Percentiles rank a stretch among this genome's conserved stretches.
Conservation (phyloP, 1,140 invertebrate species). For the Danaus melanippus region DNA sequence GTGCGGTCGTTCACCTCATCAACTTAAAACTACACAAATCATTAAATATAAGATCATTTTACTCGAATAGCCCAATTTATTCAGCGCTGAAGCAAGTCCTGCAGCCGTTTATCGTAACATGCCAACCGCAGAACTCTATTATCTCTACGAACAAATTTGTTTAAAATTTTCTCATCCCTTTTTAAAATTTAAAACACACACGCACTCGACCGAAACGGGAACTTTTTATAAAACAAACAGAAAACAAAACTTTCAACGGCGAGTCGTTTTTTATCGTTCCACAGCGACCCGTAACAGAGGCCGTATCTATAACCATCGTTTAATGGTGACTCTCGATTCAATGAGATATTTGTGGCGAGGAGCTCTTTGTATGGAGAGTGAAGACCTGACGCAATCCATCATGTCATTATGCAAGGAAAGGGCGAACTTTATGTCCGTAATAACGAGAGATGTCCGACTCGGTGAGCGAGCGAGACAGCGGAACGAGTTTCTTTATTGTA, state of each 20-base stretch:
- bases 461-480: constrained; percentile 54
- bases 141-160: constrained; percentile 59
- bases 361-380: constrained; percentile 59
- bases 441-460: constrained; percentile 69
- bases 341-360: constrained; percentile 8
- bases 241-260: constrained; percentile 1
- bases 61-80: constrained; percentile 10
- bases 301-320: too few relatives aligned
- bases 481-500: constrained; percentile 62
- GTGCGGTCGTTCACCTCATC: too few relatives aligned
- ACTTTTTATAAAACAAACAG: constrained; percentile 11
- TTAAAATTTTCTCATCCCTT: constrained; percentile 51
- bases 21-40: too few relatives aligned
- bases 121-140: constrained; percentile 61
- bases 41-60: too few relatives aligned
- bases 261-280: too few relatives aligned
- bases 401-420: constrained; percentile 71
- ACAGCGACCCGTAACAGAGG: too few relatives aligned
- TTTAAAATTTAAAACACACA: constrained; percentile 37
- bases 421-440: constrained; percentile 70
- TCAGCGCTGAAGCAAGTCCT: constrained; percentile 38
- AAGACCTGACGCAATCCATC: constrained; percentile 59
- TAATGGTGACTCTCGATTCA: too few relatives aligned
- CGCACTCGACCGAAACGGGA: constrained; percentile 15
- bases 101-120: constrained; percentile 56